phyloP scores from a whole-genome alignment of 1,140 invertebrate species.

The Diorhabda elongata region DNA sequence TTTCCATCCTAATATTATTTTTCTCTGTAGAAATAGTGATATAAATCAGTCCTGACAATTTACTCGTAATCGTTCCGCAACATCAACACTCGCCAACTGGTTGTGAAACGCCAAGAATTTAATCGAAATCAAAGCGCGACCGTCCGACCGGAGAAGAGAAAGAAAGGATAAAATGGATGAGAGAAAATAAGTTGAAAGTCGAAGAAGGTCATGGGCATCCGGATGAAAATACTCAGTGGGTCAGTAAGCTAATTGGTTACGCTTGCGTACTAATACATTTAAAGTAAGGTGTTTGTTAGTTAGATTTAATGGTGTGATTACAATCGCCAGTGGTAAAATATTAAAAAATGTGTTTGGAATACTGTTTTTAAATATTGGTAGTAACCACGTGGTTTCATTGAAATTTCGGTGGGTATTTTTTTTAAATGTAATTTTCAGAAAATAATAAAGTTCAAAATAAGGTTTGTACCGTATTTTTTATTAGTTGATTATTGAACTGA shows the following conservation, averaged over 20 bases:
- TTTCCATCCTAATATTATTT: no score
- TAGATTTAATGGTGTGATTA: no score
- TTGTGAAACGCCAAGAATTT: slow-evolving; percentile 9
- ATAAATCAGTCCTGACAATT: not conserved
- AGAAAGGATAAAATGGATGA: slow-evolving; percentile 10
- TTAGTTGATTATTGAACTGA: no score
- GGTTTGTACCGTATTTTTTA: no score
- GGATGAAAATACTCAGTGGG: slow-evolving; percentile 26
- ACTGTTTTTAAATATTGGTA: no score
- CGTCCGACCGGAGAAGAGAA: slow-evolving; percentile 4
- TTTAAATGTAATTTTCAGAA: no score
- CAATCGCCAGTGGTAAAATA: no score
- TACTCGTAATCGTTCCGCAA: not conserved
- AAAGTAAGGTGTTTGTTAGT: not conserved
- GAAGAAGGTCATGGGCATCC: slow-evolving; percentile 27
- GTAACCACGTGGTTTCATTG: no score
- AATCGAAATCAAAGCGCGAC: slow-evolving; percentile 9
- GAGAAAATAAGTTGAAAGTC: slow-evolving; percentile 19
- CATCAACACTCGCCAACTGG: slow-evolving; percentile 7
- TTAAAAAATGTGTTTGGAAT: no score
- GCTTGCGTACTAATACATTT: slow-evolving; percentile 3
- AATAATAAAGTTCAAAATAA: no score
- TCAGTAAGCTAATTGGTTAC: slow-evolving; percentile 28
- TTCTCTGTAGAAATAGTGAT: not conserved
- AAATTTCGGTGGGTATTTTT: no score